A percentile compares a stretch with the other conserved stretches of the same genome.
phyloP scores from a whole-genome alignment of 2,797 vertebrate species.

The Argya squamiceps region DNA sequence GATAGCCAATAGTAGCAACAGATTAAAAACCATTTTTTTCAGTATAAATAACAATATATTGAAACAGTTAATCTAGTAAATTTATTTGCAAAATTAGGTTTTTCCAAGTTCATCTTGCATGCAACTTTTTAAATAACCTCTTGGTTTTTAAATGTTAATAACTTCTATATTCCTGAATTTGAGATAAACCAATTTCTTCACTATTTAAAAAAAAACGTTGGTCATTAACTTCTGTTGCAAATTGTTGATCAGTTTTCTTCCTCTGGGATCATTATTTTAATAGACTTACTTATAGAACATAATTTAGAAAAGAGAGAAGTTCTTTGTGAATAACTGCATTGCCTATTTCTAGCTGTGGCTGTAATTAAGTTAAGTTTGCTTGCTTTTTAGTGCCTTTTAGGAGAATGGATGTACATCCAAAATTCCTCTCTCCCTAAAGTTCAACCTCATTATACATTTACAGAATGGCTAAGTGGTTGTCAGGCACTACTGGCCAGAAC shows the following conservation, averaged over 20 bases:
- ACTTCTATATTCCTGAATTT: background rate
- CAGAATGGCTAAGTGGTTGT: background rate
- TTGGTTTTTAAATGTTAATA: background rate
- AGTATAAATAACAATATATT: background rate
- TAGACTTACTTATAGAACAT: background rate
- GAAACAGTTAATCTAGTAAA: background rate
- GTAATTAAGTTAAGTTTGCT: background rate
- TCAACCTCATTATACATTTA: background rate
- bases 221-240: background rate
- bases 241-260: background rate
- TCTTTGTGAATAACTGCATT: background rate
- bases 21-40: background rate
- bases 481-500: background rate
- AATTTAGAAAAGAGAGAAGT: background rate
- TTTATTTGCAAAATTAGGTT: background rate
- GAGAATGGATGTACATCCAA: background rate
- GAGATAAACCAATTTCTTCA: background rate
- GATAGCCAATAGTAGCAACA: background rate
- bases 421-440: background rate
- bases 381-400: background rate
- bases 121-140: background rate
- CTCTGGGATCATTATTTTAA: background rate
- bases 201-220: background rate
- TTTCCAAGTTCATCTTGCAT: background rate
- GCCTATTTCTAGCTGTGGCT: background rate